Percentiles rank a stretch among this genome's conserved stretches.
phyloP scores from a whole-genome alignment of 2,113 vertebrate species.

The Oryzias javanicus region DNA sequence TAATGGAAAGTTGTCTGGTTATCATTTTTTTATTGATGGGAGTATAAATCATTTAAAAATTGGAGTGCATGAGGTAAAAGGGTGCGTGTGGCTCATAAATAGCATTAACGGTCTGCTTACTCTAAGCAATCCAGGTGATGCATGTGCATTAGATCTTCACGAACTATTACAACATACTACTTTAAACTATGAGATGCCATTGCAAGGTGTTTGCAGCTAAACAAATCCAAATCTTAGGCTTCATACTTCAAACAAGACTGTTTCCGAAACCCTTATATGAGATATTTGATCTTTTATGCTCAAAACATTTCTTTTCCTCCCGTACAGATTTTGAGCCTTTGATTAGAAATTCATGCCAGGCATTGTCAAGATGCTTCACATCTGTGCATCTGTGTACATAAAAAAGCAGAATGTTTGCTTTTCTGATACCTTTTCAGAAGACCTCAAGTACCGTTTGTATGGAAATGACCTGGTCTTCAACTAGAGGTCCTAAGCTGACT shows the following conservation, averaged over 20 bases:
- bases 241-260: neutral
- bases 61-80: slow-evolving; percentile 16
- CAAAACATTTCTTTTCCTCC: slow-evolving; percentile 10
- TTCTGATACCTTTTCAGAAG: slow-evolving; percentile 1
- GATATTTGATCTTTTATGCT: slow-evolving; percentile 14
- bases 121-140: too few relatives aligned
- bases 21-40: slow-evolving; percentile 37
- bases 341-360: slow-evolving; percentile 7
- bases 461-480: slow-evolving; percentile 5
- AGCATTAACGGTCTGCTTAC: neutral
- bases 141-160: too few relatives aligned
- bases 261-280: neutral
- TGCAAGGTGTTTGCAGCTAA: too few relatives aligned
- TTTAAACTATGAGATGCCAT: slow-evolving; percentile 18
- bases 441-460: slow-evolving; percentile 11
- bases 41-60: slow-evolving; percentile 43
- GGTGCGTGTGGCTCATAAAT: too few relatives aligned
- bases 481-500: neutral
- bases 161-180: slow-evolving; percentile 20
- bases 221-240: too few relatives aligned
- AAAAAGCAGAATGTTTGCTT: neutral
- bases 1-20: slow-evolving; percentile 20
- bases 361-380: slow-evolving; percentile 2
- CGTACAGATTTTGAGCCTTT: slow-evolving; percentile 3
- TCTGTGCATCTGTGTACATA: slow-evolving; percentile 1